phyloP scores from a whole-genome alignment of 2,888 invertebrate species.

The Cheilosia vernalis region DNA sequence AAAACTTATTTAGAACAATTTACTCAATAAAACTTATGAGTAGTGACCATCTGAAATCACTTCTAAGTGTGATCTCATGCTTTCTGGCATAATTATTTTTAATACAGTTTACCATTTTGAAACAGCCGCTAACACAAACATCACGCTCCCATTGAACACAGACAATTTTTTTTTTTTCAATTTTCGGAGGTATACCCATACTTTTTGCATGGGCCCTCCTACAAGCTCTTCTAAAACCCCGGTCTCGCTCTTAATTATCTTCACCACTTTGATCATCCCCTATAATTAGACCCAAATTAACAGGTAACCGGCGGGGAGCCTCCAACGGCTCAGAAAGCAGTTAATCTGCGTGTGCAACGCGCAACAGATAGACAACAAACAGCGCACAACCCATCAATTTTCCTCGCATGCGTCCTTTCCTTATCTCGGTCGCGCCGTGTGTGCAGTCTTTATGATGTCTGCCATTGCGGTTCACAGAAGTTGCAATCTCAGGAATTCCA shows the following conservation, averaged over 20 bases:
- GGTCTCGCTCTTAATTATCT: constrained; percentile 53
- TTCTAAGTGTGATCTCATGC: constrained; percentile 36
- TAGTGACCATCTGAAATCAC: not conserved
- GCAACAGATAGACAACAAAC: constrained; percentile 38
- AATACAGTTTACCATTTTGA: not conserved
- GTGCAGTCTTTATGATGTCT: constrained; percentile 10
- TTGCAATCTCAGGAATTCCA: constrained; percentile 34
- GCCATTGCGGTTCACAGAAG: constrained; percentile 22
- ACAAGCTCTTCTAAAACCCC: not conserved
- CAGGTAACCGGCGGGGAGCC: constrained; percentile 33
- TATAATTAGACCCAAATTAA: constrained; percentile 61
- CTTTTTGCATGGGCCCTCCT: constrained; percentile 21
- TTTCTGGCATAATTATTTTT: constrained; percentile 27
- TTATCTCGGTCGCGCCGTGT: not conserved
- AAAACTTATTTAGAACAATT: too few species aligned
- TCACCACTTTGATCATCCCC: constrained; percentile 50
- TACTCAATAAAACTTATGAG: not conserved
- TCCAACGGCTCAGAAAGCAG: not conserved
- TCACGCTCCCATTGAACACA: constrained; percentile 19
- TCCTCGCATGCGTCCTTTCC: constrained; percentile 15
- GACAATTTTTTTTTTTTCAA: not conserved
- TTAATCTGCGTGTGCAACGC: not conserved
- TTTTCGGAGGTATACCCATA: not conserved
- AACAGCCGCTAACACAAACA: constrained; percentile 39
- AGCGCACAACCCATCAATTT: constrained; percentile 29